These are phyloP conservation scores for Syrrhaptes paradoxus DNA, from an alignment of 2,113 vertebrate genomes.

Conservation along the genomic window DNA sequence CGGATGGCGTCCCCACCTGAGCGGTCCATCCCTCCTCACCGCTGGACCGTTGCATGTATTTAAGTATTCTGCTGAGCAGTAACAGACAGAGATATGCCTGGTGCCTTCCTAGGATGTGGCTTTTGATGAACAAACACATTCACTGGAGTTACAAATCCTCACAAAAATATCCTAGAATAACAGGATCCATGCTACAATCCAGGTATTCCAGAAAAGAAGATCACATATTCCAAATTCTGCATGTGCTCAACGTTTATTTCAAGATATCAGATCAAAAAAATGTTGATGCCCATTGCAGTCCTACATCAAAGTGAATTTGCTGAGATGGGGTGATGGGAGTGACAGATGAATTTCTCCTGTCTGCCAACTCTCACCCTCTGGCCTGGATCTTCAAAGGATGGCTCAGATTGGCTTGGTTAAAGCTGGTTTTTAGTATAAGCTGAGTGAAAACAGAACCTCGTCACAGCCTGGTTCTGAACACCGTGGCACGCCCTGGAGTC, in stretches of 20 bases:
- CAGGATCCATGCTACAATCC: not conserved
- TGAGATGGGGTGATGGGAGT: not conserved
- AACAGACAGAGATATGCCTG: not conserved
- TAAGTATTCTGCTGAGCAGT: not conserved
- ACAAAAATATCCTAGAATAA: not conserved
- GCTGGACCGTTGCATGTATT: not conserved
- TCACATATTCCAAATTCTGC: not conserved
- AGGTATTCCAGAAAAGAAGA: not conserved
- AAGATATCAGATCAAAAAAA: not conserved
- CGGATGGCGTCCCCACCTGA: accelerated
- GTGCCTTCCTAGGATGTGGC: not conserved
- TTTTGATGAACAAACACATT: not conserved
- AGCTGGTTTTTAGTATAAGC: not conserved
- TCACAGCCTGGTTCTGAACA: not conserved
- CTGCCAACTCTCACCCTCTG: not conserved
- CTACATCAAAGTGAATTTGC: not conserved
- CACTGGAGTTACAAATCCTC: not conserved
- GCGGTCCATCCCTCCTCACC: not conserved
- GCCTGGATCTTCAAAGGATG: slow-evolving; percentile 9
- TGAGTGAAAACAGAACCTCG: not conserved
- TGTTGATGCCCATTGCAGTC: not conserved
- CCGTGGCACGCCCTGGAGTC: not conserved
- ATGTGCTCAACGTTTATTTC: not conserved
- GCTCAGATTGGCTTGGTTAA: not conserved
- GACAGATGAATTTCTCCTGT: not conserved